These are phyloP conservation scores for Seriola quinqueradiata DNA, from an alignment of 2,113 vertebrate genomes.

Conservation along the genomic window DNA sequence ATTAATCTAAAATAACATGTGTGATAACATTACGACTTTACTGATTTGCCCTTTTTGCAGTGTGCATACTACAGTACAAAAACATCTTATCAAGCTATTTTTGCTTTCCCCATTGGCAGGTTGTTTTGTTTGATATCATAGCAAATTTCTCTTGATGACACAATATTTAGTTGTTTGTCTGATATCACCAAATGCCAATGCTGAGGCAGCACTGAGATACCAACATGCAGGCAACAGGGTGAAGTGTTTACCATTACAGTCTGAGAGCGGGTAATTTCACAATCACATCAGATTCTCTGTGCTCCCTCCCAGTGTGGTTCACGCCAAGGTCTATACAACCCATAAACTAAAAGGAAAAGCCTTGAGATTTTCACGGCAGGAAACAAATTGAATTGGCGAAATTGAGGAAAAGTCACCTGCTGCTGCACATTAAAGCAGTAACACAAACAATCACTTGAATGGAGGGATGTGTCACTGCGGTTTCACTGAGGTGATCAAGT, in stretches of 20 bases:
- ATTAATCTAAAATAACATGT: no score
- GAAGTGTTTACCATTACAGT: constrained; percentile 50
- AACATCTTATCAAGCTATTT: neutral
- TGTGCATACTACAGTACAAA: no score
- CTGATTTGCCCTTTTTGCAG: no score
- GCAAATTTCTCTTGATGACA: constrained; percentile 11
- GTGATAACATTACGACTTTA: no score
- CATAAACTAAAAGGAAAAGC: constrained; percentile 66
- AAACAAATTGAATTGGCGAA: constrained; percentile 75
- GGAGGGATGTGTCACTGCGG: constrained; percentile 45
- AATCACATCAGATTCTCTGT: constrained; percentile 49
- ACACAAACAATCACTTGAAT: constrained; percentile 61
- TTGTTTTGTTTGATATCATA: neutral
- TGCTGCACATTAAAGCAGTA: constrained; percentile 68
- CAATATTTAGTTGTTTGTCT: neutral
- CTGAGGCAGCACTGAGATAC: constrained; percentile 21
- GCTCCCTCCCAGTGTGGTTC: constrained; percentile 31
- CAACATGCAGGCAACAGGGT: constrained; percentile 27
- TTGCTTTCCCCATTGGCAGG: neutral
- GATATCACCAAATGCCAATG: constrained; percentile 25
- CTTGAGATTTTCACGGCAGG: constrained; percentile 68
- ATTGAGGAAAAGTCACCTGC: constrained; percentile 70
- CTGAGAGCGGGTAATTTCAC: constrained; percentile 44
- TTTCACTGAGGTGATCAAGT: constrained; percentile 37
- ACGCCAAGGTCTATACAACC: constrained; percentile 41